Base-by-base conservation (phyloP, 2,797 vertebrate genomes). In the Hydrophis major region DNA sequence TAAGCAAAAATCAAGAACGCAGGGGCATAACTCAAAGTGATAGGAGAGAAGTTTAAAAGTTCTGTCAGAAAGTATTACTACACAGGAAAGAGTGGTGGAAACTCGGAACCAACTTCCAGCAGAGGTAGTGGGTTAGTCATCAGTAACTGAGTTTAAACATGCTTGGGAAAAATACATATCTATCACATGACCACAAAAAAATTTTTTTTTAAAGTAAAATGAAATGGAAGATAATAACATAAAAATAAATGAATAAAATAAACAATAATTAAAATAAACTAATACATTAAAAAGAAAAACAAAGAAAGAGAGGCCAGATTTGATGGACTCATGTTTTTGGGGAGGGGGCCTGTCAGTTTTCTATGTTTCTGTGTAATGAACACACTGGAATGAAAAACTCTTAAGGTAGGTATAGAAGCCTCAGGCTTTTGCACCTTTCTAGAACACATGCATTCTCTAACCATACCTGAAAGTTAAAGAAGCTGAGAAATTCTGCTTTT, bases 391-490 rank as follows among this genome's bases (percentile, higher is more conserved):
- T 89, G 91, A 78, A 94, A 78, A 95, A 92, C 92, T 86, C 74
- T 66, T 66, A n/a, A 14, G 37, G 1, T 89, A 28, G 4, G 1
- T 53, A 14, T 59, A 89, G 25, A 83, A 93, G 63, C 47, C 16
- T 42, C 47, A 0, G 12, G 88, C 59, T 0, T 87, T 93, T 89
- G 60, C 42, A 0, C 94, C 92, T 92, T 91, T 91, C 89, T 92
- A 87, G 2, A 94, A 87, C 93, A 93, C 97, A 95, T 93, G 12
- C 93, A 87, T 91, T 87, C 74, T 93, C 95, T 28, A 92, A 37
- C 96, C 96, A 94, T 89, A 95, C 93, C 94, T 94, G 94, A 94
- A 95, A 96, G 86, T 91, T 91, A 93, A 16, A 55, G 56, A 63
- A 92, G 86, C 74, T 89, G 83, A 60, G 89, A 42, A 92, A 93